Evolutionary conservation across 2,113 vertebrate species (phyloP).

Genomic region (Aldabrachelys gigantea): DNA sequence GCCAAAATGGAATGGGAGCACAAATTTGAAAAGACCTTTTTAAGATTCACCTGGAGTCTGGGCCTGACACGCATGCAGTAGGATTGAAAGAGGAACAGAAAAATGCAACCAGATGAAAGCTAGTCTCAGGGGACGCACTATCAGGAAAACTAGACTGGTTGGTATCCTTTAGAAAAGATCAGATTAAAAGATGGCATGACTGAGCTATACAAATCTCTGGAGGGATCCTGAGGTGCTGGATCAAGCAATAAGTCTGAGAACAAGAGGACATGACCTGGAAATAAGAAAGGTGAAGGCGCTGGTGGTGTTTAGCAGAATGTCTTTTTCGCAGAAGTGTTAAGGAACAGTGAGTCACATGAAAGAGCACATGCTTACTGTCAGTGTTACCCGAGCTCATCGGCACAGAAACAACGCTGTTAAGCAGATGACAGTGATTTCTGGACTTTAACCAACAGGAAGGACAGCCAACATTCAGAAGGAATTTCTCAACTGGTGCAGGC

Average conservation of each 20-base stretch:
- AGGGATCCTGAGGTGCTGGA: neutral
- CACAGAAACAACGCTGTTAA: constrained; percentile 6
- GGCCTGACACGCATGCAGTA: neutral
- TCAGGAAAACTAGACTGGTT: neutral
- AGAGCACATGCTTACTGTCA: neutral
- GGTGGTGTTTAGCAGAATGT: neutral
- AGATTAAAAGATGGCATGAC: fast-evolving
- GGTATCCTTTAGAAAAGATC: neutral
- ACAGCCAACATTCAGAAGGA: constrained; percentile 4
- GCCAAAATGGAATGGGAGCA: neutral
- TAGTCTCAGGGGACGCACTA: neutral
- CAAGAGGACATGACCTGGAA: neutral
- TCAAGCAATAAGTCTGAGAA: neutral
- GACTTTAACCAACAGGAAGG: constrained; percentile 3
- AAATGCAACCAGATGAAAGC: neutral
- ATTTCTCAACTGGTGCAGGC: constrained; percentile 30
- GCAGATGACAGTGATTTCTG: constrained; percentile 5
- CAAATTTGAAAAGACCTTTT: neutral
- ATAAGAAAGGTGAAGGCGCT: neutral
- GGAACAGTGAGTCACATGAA: neutral
- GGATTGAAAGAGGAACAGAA: neutral
- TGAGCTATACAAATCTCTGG: neutral
- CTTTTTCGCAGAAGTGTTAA: constrained; percentile 11
- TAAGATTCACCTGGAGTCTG: neutral
- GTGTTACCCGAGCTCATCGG: neutral